A percentile compares a stretch with the other conserved stretches of the same genome.
phyloP scores from a whole-genome alignment of 2,888 invertebrate genomes.

The Eurois occulta region DNA sequence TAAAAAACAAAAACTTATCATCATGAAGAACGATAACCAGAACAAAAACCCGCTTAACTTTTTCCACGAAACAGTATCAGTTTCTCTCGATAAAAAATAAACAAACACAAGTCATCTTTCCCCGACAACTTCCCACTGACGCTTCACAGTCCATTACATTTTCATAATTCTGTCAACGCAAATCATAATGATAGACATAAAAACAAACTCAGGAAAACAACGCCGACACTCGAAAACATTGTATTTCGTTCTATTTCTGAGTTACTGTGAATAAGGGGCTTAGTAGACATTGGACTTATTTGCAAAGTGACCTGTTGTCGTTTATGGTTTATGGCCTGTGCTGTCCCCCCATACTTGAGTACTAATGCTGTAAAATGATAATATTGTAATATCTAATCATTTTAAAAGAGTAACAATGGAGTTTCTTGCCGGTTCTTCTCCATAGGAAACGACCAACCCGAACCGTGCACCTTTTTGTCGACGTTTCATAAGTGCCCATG shows the following conservation, averaged over 20 bases:
- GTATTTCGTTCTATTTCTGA: conserved; percentile 32
- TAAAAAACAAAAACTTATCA: neutral
- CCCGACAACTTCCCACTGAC: conserved; percentile 7
- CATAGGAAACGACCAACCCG: too few relatives aligned
- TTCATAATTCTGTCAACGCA: conserved; percentile 31
- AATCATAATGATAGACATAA: conserved; percentile 33
- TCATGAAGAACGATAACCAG: neutral
- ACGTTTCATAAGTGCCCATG: too few relatives aligned
- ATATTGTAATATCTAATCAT: too few relatives aligned
- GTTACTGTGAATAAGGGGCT: conserved; percentile 1
- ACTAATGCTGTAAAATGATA: too few relatives aligned
- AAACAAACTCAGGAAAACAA: conserved; percentile 24
- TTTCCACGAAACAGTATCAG: neutral
- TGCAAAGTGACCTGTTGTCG: too few relatives aligned
- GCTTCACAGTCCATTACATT: conserved; percentile 48
- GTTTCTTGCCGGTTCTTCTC: too few relatives aligned
- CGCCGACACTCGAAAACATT: conserved; percentile 21
- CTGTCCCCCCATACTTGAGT: too few relatives aligned
- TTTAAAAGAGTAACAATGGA: too few relatives aligned
- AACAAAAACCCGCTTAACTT: too few relatives aligned
- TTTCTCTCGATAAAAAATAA: conserved; percentile 15
- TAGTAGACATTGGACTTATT: too few relatives aligned
- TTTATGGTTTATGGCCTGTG: too few relatives aligned
- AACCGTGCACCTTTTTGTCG: too few relatives aligned
- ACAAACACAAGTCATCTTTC: neutral